A percentile compares a stretch with the other conserved stretches of the same genome.
phyloP scores from a whole-genome alignment of 2,113 vertebrate species.

The Urocynchramus pylzowi region DNA sequence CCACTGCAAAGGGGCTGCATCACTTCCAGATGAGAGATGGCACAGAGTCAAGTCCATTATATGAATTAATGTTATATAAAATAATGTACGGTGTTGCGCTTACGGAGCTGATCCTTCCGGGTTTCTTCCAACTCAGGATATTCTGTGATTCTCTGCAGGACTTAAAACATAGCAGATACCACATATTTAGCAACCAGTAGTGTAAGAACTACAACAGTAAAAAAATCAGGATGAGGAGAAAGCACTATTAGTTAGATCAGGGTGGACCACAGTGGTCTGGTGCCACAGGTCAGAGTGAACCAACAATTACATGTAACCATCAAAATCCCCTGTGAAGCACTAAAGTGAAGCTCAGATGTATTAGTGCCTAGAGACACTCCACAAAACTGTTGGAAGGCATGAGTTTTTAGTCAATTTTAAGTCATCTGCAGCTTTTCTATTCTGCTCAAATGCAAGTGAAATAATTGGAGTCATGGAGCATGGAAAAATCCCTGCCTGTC shows the following conservation, averaged over 20 bases:
- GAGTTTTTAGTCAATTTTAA: not conserved
- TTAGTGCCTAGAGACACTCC: not conserved
- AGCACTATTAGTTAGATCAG: not conserved
- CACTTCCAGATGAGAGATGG: not conserved
- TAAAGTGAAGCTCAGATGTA: not conserved
- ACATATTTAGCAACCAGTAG: not conserved
- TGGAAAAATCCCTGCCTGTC: not conserved
- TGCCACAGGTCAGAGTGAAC: not conserved
- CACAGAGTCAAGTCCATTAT: not conserved
- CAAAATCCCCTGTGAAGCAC: not conserved
- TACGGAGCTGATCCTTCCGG: accelerated
- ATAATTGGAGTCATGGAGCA: not conserved
- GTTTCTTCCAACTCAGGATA: not conserved
- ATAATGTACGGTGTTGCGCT: not conserved
- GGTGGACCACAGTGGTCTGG: not conserved
- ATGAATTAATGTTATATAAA: not conserved
- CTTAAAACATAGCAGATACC: not conserved
- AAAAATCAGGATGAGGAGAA: not conserved
- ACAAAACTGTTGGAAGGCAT: not conserved
- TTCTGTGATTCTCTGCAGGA: not conserved
- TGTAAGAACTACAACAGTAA: not conserved
- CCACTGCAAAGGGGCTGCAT: not conserved
- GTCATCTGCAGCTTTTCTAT: not conserved
- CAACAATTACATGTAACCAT: not conserved
- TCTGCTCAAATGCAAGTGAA: not conserved